These are phyloP conservation scores for Syngnathus floridae DNA, from an alignment of 2,113 vertebrate species.

Conservation along the genomic window DNA sequence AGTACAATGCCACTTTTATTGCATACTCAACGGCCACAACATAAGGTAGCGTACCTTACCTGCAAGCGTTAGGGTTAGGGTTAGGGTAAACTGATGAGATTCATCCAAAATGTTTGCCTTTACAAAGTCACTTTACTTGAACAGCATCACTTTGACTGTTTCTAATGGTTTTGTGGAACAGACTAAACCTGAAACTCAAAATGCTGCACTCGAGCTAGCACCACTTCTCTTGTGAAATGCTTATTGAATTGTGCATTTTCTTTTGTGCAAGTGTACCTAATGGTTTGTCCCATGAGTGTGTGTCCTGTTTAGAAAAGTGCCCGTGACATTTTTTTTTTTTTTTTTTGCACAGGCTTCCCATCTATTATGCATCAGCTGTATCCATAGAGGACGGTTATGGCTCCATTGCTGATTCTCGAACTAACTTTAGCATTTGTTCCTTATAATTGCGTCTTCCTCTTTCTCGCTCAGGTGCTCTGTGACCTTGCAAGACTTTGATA, in stretches of 20 bases:
- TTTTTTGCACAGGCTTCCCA: slow-evolving; percentile 28
- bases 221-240: not conserved
- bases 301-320: slow-evolving; percentile 23
- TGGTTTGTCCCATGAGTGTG: not conserved
- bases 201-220: not conserved
- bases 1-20: not conserved
- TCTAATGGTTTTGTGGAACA: not conserved
- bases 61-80: too few species aligned
- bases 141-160: not conserved
- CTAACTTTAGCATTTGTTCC: slow-evolving; percentile 10
- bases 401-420: not conserved
- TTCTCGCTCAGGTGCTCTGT: slow-evolving; percentile 14
- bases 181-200: not conserved
- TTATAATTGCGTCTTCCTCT: slow-evolving; percentile 5
- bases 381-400: slow-evolving; percentile 23
- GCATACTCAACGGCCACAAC: not conserved
- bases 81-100: not conserved
- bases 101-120: not conserved
- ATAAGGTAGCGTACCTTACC: not conserved
- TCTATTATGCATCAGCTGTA: slow-evolving; percentile 52
- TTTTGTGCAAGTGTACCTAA: not conserved
- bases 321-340: slow-evolving; percentile 27
- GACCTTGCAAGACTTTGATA: slow-evolving; percentile 15
- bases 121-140: not conserved
- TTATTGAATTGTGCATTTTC: not conserved